These are phyloP conservation scores for Drosophila ironensis DNA, from an alignment of 1,140 invertebrate species.

Conservation along the genomic window DNA sequence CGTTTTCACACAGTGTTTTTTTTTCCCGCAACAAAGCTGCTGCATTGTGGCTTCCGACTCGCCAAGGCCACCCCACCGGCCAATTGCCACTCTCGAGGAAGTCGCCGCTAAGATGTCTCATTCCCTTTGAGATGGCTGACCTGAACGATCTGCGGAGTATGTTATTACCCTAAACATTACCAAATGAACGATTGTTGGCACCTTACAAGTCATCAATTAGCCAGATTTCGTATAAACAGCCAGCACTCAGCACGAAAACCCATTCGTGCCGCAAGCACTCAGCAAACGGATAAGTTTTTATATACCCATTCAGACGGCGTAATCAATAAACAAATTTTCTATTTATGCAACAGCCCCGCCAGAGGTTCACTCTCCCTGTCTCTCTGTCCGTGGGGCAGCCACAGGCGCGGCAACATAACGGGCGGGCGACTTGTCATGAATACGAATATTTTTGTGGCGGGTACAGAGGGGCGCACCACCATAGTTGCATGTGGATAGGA, in stretches of 20 bases:
- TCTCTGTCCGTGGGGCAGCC: conserved; percentile 27
- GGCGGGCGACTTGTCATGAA: conserved; percentile 66
- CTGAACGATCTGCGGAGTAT: too few relatives aligned
- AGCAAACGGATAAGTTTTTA: conserved; percentile 27
- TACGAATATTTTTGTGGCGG: conserved; percentile 27
- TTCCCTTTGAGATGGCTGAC: conserved; percentile 16
- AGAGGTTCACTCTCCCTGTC: conserved; percentile 3
- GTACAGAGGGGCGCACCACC: conserved; percentile 11
- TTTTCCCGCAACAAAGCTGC: background rate
- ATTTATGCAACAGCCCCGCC: conserved; percentile 69
- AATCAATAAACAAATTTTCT: conserved; percentile 78
- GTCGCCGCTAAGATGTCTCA: conserved; percentile 26
- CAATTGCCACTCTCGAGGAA: conserved; percentile 38
- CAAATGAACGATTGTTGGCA: conserved; percentile 8
- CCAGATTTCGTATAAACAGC: too few relatives aligned
- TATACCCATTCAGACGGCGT: conserved; percentile 65
- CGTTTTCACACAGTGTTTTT: conserved; percentile 33
- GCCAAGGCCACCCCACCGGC: conserved; percentile 40
- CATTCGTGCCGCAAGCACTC: conserved; percentile 15
- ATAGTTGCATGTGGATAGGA: conserved; percentile 34
- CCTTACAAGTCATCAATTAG: background rate
- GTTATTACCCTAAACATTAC: too few relatives aligned
- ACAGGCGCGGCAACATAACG: conserved; percentile 69
- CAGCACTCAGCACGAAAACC: background rate
- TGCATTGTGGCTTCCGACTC: conserved; percentile 36